Percentiles rank a stretch among this genome's conserved stretches.
Conservation (phyloP, 2,797 vertebrate species). For the Urosaurus nigricauda region DNA sequence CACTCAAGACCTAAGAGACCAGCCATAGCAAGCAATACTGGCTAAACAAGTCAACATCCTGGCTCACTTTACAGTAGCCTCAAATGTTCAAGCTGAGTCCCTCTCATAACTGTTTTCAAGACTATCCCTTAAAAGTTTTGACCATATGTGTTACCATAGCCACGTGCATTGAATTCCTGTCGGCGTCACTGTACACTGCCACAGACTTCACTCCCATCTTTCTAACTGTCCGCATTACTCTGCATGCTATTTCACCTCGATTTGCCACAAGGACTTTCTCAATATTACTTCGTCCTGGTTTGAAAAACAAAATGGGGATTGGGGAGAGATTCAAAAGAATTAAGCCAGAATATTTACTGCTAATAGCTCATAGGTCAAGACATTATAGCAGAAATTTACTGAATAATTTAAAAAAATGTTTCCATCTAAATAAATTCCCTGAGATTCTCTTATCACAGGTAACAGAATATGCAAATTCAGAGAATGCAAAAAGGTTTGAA, state of each 20-base stretch:
- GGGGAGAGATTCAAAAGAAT: neutral
- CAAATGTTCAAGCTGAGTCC: neutral
- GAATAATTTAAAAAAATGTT: neutral
- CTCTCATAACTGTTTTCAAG: neutral
- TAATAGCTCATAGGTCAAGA: neutral
- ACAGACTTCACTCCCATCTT: conserved; percentile 95
- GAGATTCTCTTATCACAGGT: neutral
- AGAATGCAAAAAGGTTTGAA: neutral
- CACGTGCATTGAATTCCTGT: conserved; percentile 93
- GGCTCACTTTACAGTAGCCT: neutral
- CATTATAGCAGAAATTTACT: conserved; percentile 14
- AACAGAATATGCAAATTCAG: neutral
- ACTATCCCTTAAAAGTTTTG: neutral
- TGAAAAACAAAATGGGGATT: conserved; percentile 62
- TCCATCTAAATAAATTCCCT: neutral
- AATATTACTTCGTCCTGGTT: conserved; percentile 81
- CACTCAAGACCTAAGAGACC: neutral
- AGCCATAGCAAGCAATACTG: neutral
- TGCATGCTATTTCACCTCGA: conserved; percentile 95
- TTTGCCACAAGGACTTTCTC: conserved; percentile 96
- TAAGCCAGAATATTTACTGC: neutral
- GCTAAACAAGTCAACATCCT: neutral
- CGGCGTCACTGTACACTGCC: conserved; percentile 96
- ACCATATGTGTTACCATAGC: conserved; percentile 87
- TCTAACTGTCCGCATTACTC: conserved; percentile 94